A percentile compares a stretch with the other conserved stretches of the same genome.
phyloP scores from a whole-genome alignment of 2,888 invertebrate genomes.

The Andrena fulva region DNA sequence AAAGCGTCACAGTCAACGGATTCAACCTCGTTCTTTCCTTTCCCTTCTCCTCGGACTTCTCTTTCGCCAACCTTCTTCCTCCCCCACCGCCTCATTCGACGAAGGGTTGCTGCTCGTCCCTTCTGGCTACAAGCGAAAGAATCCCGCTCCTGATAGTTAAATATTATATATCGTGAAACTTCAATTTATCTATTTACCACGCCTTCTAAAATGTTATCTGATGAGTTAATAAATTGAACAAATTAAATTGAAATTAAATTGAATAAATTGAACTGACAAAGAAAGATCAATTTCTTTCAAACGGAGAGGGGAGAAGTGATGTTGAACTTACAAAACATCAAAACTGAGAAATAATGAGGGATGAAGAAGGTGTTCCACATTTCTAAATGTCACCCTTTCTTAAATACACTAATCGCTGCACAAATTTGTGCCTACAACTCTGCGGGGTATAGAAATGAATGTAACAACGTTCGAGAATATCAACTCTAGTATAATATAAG shows the following conservation, averaged over 20 bases:
- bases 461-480: no score
- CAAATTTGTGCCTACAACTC: not conserved
- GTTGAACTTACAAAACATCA: no score
- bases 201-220: no score
- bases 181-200: no score
- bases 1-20: conserved; percentile 83
- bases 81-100: conserved; percentile 41
- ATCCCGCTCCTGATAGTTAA: not conserved
- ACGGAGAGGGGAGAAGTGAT: no score
- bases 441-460: no score
- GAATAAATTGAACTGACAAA: no score
- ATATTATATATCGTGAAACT: no score
- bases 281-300: no score
- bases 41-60: conserved; percentile 59
- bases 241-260: no score
- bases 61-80: conserved; percentile 55
- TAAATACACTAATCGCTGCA: not conserved
- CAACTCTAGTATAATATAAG: not conserved
- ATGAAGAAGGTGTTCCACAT: not conserved
- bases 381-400: not conserved
- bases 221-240: no score
- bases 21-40: conserved; percentile 80
- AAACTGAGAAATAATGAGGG: not conserved
- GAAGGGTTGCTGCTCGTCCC: conserved; percentile 63
- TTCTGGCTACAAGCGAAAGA: conserved; percentile 22